phyloP scores from a whole-genome alignment of 2,888 invertebrate genomes.

The Sabatieria punctata region DNA sequence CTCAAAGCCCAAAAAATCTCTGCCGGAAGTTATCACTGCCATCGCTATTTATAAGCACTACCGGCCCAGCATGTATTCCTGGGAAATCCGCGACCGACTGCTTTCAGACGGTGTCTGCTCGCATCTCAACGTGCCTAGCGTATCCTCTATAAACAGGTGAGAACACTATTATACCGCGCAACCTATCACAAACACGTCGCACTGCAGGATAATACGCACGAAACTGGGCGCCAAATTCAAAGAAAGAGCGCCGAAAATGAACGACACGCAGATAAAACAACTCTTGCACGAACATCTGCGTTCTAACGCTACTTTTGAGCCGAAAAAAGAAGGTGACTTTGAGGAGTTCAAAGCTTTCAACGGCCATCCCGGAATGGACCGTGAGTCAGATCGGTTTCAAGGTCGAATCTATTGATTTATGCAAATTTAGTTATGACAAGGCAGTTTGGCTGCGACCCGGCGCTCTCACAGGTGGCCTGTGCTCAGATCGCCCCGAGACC shows the following conservation, averaged over 20 bases:
- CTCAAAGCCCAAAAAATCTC: constrained; percentile 16
- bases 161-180: too few relatives aligned
- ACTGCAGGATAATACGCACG: constrained; percentile 8
- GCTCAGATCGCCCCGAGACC: too few relatives aligned
- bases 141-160: constrained; percentile 15
- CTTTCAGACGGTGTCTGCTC: constrained; percentile 12
- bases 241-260: not conserved
- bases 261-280: not conserved
- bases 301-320: too few relatives aligned
- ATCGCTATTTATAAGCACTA: constrained; percentile 16
- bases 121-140: constrained; percentile 13
- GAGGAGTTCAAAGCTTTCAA: too few relatives aligned
- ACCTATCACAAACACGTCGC: too few relatives aligned
- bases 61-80: constrained; percentile 14
- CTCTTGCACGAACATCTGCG: not conserved
- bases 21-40: constrained; percentile 15
- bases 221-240: constrained; percentile 3
- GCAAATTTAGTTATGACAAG: too few relatives aligned
- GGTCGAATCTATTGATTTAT: too few relatives aligned
- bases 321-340: too few relatives aligned
- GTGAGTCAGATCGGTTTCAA: too few relatives aligned
- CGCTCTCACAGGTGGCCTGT: too few relatives aligned
- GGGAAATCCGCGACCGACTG: constrained; percentile 15
- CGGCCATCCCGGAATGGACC: too few relatives aligned
- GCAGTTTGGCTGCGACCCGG: too few relatives aligned